phyloP scores from a whole-genome alignment of 2,888 invertebrate species.

The Stomorhina lunata region DNA sequence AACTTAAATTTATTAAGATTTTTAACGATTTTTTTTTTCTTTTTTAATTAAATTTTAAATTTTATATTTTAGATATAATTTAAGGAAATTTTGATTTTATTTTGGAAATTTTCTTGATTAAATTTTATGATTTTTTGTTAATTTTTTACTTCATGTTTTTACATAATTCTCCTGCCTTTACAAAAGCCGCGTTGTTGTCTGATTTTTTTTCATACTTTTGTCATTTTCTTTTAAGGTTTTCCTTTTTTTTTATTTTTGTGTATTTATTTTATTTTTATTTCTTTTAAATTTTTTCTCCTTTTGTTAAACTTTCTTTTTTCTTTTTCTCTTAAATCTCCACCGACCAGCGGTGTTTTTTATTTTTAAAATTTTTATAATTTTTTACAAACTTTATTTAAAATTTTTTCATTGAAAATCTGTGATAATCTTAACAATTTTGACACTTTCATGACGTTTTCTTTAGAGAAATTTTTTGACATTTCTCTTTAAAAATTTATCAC shows the following conservation, averaged over 20 bases:
- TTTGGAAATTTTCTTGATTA: neutral
- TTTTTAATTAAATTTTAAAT: neutral
- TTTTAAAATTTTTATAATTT: slow-evolving; percentile 29
- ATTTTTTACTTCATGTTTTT: slow-evolving; percentile 36
- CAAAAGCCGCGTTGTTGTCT: slow-evolving; percentile 62
- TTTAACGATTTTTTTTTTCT: slow-evolving; percentile 1
- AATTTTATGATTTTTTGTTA: slow-evolving; percentile 1
- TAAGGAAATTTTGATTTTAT: neutral
- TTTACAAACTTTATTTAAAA: neutral
- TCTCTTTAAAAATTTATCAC: too few relatives aligned
- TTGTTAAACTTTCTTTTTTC: slow-evolving; percentile 21
- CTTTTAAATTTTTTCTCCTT: slow-evolving; percentile 13
- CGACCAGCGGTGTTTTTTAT: slow-evolving; percentile 61
- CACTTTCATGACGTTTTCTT: too few relatives aligned
- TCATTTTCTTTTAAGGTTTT: slow-evolving; percentile 16
- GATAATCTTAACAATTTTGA: too few relatives aligned
- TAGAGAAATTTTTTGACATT: too few relatives aligned
- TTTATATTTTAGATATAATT: neutral
- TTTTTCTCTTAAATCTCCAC: slow-evolving; percentile 58
- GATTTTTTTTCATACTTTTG: too few relatives aligned
- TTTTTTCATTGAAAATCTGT: neutral
- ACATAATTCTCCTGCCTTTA: slow-evolving; percentile 51
- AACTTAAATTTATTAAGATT: neutral
- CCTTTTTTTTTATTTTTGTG: slow-evolving; percentile 31
- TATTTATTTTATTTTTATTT: slow-evolving; percentile 12